Evolutionary conservation across 2,113 vertebrate genomes (phyloP).

Genomic region (Riparia riparia): DNA sequence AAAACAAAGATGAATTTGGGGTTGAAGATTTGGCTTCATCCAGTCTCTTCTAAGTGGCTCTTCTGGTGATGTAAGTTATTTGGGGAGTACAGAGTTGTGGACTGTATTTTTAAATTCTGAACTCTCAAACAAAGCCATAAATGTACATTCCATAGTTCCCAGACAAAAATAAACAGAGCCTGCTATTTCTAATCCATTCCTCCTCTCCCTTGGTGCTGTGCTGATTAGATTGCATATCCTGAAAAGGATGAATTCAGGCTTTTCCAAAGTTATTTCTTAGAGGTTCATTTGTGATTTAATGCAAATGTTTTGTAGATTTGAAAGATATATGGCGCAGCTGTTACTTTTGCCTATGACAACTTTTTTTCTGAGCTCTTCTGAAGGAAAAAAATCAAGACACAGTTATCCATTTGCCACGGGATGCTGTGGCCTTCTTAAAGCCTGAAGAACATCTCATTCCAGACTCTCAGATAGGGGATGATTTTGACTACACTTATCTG

Average conservation of each 20-base stretch:
- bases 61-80: not conserved
- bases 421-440: conserved; percentile 6
- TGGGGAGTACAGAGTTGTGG: not conserved
- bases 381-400: not conserved
- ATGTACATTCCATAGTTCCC: conserved; percentile 71
- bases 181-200: conserved; percentile 67
- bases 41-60: not conserved
- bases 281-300: conserved; percentile 27
- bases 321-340: conserved; percentile 75
- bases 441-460: conserved; percentile 41
- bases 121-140: conserved; percentile 59
- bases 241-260: conserved; percentile 46
- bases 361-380: conserved; percentile 20
- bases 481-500: conserved; percentile 64
- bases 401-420: conserved; percentile 3
- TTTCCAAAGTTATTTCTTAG: conserved; percentile 55
- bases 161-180: conserved; percentile 80
- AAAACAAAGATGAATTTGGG: not conserved
- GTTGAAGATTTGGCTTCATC: not conserved
- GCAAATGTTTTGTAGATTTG: conserved; percentile 47
- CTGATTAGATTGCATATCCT: conserved; percentile 73
- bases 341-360: conserved; percentile 30
- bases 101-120: conserved; percentile 32
- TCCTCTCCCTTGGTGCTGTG: conserved; percentile 43
- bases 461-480: conserved; percentile 47